Conservation (phyloP, 2,888 invertebrate genomes). For the Odontomyia ornata region DNA sequence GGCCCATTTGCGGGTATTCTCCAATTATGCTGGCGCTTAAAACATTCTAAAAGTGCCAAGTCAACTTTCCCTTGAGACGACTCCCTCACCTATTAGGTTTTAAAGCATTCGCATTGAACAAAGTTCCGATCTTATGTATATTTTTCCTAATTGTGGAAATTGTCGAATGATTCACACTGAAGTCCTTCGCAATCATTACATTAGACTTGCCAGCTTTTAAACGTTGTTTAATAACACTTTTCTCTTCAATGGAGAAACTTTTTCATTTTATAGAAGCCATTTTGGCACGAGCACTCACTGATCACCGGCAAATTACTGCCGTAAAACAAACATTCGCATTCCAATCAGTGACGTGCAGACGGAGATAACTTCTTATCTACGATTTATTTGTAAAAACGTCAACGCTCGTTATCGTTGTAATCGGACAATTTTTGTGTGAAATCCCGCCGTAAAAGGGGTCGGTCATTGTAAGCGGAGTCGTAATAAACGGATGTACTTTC, state of each 20-base stretch:
- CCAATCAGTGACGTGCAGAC: too few relatives aligned
- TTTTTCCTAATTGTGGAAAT: conserved; percentile 36
- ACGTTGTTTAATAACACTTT: conserved; percentile 21
- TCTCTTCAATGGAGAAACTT: conserved; percentile 24
- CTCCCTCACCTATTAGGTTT: conserved; percentile 26
- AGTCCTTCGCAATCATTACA: conserved; percentile 21
- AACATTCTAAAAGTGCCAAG: conserved; percentile 4
- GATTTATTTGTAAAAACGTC: too few relatives aligned
- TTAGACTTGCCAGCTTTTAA: conserved; percentile 31
- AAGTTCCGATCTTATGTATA: conserved; percentile 16
- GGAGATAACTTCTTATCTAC: too few relatives aligned
- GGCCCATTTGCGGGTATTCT: conserved; percentile 19
- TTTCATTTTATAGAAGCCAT: conserved; percentile 24
- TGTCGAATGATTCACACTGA: conserved; percentile 23
- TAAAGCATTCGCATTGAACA: conserved; percentile 33
- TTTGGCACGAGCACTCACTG: conserved; percentile 5
- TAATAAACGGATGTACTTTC: too few relatives aligned
- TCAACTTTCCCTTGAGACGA: conserved; percentile 20
- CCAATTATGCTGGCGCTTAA: conserved; percentile 33
- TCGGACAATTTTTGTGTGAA: too few relatives aligned
- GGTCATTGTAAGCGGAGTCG: too few relatives aligned
- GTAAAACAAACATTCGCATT: too few relatives aligned
- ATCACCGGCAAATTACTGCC: too few relatives aligned
- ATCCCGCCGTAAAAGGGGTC: not conserved
- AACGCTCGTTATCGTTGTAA: too few relatives aligned